Conservation (phyloP, 35 echinoderm and acorn worm genomes). For the Ophioderma brevispina region DNA sequence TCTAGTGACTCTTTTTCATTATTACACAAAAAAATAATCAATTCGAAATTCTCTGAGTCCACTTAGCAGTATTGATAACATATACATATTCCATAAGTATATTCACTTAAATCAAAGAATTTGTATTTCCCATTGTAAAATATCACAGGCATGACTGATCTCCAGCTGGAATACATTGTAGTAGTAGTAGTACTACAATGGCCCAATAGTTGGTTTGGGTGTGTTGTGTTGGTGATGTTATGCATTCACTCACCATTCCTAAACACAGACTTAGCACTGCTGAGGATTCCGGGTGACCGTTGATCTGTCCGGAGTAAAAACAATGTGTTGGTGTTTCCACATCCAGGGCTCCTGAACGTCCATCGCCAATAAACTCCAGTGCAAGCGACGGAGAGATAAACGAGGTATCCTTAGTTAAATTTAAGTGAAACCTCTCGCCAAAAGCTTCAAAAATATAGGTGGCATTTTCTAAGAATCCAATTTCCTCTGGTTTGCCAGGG, state of each 20-base stretch:
- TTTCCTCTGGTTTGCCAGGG: background rate
- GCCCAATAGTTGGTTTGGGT: too few relatives aligned
- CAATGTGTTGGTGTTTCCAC: conserved; percentile 12
- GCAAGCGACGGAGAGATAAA: conserved; percentile 27
- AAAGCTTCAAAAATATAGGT: conserved; percentile 30
- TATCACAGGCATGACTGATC: too few relatives aligned
- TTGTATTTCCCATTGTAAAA: too few relatives aligned
- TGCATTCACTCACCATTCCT: conserved; percentile 22
- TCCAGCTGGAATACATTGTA: too few relatives aligned
- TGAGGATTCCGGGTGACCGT: conserved; percentile 13
- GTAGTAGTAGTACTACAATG: too few relatives aligned
- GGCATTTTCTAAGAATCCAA: background rate
- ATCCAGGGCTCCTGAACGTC: background rate
- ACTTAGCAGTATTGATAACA: too few relatives aligned
- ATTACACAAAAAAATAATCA: too few relatives aligned
- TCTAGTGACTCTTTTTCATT: too few relatives aligned
- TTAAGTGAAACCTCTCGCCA: conserved; percentile 18
- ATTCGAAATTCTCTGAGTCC: too few relatives aligned
- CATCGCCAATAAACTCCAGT: conserved; percentile 34
- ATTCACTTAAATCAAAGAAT: too few relatives aligned
- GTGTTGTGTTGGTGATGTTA: too few relatives aligned
- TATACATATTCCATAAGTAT: too few relatives aligned
- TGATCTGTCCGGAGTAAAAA: conserved; percentile 16
- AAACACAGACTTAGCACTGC: conserved; percentile 29
- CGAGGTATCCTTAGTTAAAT: conserved; percentile 22